A percentile compares a stretch with the other conserved stretches of the same genome.
These are phyloP conservation scores for Pachycephus smyrnensis DNA, from an alignment of 2,888 invertebrate genomes.

Conservation along the genomic window DNA sequence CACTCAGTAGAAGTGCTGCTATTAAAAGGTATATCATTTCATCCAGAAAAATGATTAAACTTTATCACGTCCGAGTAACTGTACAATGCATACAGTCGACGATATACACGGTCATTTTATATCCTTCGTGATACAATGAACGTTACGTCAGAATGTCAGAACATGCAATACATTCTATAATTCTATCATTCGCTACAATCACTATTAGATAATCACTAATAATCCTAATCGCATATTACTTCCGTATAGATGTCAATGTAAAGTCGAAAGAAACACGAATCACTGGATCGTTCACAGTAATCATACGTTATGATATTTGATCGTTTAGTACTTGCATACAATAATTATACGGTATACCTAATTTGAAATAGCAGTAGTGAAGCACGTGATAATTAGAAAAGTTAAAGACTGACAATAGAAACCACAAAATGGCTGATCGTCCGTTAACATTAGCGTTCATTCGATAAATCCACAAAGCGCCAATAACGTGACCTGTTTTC, in stretches of 20 bases:
- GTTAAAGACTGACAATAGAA: background rate
- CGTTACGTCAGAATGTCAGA: background rate
- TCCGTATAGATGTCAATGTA: background rate
- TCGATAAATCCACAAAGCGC: conserved; percentile 40
- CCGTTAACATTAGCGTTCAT: conserved; percentile 47
- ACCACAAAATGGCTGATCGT: conserved; percentile 21
- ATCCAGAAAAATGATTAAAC: too few species aligned
- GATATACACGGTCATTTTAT: background rate
- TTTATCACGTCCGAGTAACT: background rate
- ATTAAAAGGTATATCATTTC: background rate
- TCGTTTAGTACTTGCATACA: background rate
- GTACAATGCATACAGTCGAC: background rate
- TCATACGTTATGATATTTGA: background rate
- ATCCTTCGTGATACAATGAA: background rate
- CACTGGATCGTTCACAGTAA: background rate
- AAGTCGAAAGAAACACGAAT: background rate
- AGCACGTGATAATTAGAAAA: background rate
- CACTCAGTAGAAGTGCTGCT: background rate
- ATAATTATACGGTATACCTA: background rate
- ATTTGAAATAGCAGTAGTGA: background rate
- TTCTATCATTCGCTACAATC: background rate
- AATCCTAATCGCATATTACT: background rate
- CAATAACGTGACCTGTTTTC: conserved; percentile 47
- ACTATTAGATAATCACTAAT: background rate
- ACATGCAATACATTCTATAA: background rate